Evolutionary conservation across 30 jellyfish, hydroid and myxozoan genomes (phyloP).

Genomic region (Cassiopea xamachana): DNA sequence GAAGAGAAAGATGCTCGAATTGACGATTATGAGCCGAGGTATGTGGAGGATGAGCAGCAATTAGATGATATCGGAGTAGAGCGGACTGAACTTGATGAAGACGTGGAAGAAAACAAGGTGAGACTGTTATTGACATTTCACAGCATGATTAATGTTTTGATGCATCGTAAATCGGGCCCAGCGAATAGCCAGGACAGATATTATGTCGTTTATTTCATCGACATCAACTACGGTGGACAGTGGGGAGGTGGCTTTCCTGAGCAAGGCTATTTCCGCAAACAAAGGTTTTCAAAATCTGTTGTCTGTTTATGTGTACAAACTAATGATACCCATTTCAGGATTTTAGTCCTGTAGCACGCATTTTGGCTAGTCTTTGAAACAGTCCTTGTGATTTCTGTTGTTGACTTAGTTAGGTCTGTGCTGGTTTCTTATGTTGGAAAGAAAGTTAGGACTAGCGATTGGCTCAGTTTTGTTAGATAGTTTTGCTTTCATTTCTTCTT

Average conservation of each 20-base stretch:
- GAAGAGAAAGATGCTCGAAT: slow-evolving; percentile 5
- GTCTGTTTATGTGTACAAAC: too few relatives aligned
- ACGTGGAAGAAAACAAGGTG: slow-evolving; percentile 21
- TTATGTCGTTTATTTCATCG: too few relatives aligned
- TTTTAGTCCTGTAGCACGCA: too few relatives aligned
- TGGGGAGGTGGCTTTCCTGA: not conserved
- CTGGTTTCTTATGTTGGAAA: too few relatives aligned
- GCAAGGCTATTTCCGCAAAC: not conserved
- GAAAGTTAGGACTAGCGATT: too few relatives aligned
- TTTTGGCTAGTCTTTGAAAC: too few relatives aligned
- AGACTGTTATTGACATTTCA: not conserved
- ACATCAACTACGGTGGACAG: not conserved
- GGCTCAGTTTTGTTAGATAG: too few relatives aligned
- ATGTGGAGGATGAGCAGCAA: slow-evolving; percentile 9
- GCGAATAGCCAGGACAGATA: too few relatives aligned
- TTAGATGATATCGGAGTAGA: slow-evolving; percentile 8
- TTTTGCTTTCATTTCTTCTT: too few relatives aligned
- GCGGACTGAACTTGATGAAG: not conserved
- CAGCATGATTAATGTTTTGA: not conserved
- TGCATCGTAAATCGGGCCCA: not conserved
- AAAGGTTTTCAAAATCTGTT: not conserved
- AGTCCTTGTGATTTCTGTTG: too few relatives aligned
- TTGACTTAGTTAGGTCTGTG: too few relatives aligned
- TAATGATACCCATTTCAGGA: too few relatives aligned
- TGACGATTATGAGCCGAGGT: not conserved